A percentile compares a stretch with the other conserved stretches of the same genome.
Conservation (phyloP, 2,113 vertebrate genomes). For the Ursus arctos region DNA sequence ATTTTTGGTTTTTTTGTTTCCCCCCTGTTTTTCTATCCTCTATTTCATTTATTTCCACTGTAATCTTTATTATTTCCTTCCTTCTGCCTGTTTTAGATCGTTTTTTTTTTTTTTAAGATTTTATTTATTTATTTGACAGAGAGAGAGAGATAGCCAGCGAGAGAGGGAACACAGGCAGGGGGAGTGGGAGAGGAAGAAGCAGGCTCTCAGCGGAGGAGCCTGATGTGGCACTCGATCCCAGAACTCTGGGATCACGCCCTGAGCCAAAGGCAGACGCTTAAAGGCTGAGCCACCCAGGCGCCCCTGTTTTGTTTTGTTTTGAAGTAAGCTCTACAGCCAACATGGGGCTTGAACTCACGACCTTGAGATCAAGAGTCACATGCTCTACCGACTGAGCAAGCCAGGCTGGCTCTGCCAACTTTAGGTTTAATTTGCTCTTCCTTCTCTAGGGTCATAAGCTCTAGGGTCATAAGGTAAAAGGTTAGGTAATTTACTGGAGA, state of each 20-base stretch:
- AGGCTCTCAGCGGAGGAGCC: too few relatives aligned
- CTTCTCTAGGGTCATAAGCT: not conserved
- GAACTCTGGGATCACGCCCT: too few relatives aligned
- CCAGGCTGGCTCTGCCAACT: not conserved
- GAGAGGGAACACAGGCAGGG: too few relatives aligned
- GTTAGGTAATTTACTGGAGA: not conserved
- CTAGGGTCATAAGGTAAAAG: not conserved
- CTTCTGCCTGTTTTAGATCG: not conserved
- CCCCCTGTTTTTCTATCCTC: not conserved
- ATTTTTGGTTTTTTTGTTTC: not conserved
- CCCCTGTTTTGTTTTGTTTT: not conserved
- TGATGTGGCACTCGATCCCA: too few relatives aligned
- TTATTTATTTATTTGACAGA: too few relatives aligned
- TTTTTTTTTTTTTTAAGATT: not conserved
- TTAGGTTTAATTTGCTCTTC: slow-evolving; percentile 20
- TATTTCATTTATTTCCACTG: not conserved
- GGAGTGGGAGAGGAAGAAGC: too few relatives aligned
- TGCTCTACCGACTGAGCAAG: not conserved
- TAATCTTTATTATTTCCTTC: slow-evolving; percentile 45
- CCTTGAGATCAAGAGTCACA: not conserved
- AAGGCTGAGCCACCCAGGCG: too few relatives aligned
- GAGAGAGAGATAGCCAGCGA: too few relatives aligned
- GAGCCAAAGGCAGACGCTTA: too few relatives aligned
- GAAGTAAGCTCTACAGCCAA: not conserved
- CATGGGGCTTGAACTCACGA: not conserved